Conservation (phyloP, 1,140 invertebrate genomes). For the Ruditapes philippinarum region DNA sequence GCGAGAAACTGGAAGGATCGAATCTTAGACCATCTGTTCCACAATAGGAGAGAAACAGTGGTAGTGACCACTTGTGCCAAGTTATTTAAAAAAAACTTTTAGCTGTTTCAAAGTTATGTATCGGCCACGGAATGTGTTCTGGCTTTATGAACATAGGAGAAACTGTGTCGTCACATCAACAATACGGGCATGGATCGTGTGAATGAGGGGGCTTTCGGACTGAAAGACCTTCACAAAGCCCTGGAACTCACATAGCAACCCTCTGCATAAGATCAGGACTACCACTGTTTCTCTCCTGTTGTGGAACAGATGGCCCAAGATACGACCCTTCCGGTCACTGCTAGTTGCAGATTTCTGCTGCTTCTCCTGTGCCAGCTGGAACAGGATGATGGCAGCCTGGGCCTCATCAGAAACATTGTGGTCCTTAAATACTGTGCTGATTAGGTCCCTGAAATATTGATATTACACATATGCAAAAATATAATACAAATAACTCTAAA, state of each 20-base stretch:
- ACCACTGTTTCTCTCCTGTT: background rate
- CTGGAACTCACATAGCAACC: background rate
- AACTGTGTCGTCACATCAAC: conserved; percentile 8
- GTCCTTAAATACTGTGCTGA: conserved; percentile 8
- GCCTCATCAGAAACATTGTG: conserved; percentile 42
- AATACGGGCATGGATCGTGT: background rate
- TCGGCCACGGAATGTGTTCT: conserved; percentile 52
- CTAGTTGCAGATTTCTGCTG: conserved; percentile 34
- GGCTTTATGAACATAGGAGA: conserved; percentile 41
- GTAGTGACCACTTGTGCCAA: too few relatives aligned
- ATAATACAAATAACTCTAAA: too few relatives aligned
- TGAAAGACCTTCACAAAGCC: conserved; percentile 21
- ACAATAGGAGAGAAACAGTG: background rate
- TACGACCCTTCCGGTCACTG: conserved; percentile 24
- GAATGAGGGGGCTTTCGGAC: conserved; percentile 25
- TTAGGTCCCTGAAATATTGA: background rate
- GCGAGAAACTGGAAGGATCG: conserved; percentile 28
- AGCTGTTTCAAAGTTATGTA: too few relatives aligned
- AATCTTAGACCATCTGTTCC: conserved; percentile 5
- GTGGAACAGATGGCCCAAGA: background rate
- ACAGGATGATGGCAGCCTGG: conserved; percentile 31
- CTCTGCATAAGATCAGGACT: background rate
- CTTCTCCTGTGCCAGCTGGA: conserved; percentile 26
- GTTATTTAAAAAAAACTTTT: too few relatives aligned
- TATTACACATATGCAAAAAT: too few relatives aligned